phyloP scores from a whole-genome alignment of 2,113 vertebrate species.

The Ptychochromis oligacanthus region DNA sequence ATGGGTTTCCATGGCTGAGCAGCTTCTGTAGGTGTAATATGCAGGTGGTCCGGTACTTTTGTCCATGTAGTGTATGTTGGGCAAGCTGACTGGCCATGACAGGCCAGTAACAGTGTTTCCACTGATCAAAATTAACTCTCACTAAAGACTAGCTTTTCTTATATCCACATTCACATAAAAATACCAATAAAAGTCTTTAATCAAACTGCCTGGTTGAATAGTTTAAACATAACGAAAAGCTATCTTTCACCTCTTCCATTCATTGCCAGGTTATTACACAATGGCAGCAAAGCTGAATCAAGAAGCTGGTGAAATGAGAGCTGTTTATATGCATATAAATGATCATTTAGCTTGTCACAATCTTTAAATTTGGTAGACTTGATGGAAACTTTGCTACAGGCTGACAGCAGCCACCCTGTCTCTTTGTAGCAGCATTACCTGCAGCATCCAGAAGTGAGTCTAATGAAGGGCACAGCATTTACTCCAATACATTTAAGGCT shows the following conservation, averaged over 20 bases:
- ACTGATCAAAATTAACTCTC: no score
- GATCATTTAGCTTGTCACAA: no score
- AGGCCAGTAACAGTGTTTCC: no score
- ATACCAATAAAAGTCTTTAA: neutral
- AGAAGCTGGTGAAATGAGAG: neutral
- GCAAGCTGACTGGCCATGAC: neutral
- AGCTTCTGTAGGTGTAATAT: neutral
- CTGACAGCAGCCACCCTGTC: no score
- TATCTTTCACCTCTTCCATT: neutral
- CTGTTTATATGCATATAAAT: neutral
- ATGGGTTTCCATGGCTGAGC: neutral
- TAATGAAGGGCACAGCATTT: no score
- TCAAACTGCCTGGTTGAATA: neutral
- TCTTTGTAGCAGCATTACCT: no score
- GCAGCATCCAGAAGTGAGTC: no score
- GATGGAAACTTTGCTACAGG: no score
- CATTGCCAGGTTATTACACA: rapidly evolving
- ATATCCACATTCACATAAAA: neutral
- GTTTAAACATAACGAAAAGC: neutral
- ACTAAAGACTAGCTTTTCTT: no score
- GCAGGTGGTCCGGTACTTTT: neutral
- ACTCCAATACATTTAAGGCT: no score
- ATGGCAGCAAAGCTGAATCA: neutral
- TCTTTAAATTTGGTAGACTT: no score
- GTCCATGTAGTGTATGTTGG: neutral